These are phyloP conservation scores for Athetis lepigone DNA, from an alignment of 2,888 invertebrate genomes.

Conservation along the genomic window DNA sequence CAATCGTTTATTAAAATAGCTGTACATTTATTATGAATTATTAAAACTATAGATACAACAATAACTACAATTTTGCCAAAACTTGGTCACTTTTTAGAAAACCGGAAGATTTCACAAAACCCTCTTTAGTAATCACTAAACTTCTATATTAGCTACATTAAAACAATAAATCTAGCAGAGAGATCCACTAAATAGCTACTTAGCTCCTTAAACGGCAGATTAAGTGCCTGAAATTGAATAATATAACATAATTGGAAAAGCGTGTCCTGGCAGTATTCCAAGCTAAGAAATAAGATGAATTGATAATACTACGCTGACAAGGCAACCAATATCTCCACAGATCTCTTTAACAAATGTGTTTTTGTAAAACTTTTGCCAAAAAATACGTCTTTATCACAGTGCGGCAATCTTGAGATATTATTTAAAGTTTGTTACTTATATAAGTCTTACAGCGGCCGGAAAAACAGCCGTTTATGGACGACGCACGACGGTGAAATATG, in stretches of 20 bases:
- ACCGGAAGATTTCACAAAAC: too few relatives aligned
- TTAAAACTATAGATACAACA: too few relatives aligned
- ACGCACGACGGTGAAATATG: too few relatives aligned
- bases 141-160: too few relatives aligned
- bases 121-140: too few relatives aligned
- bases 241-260: conserved; percentile 23
- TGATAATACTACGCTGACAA: conserved; percentile 31
- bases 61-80: too few relatives aligned
- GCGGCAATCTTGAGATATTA: conserved; percentile 6
- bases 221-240: conserved; percentile 25
- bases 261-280: conserved; percentile 32
- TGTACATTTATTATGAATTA: too few relatives aligned
- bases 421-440: too few relatives aligned
- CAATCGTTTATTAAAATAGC: too few relatives aligned
- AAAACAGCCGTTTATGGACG: too few relatives aligned
- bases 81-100: too few relatives aligned
- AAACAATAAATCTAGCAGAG: not conserved
- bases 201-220: not conserved
- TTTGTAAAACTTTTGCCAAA: conserved; percentile 42
- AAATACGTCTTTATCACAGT: conserved; percentile 31
- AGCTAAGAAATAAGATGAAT: conserved; percentile 29
- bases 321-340: conserved; percentile 6
- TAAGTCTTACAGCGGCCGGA: too few relatives aligned
- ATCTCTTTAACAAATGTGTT: conserved; percentile 31
- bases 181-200: not conserved